Evolutionary conservation across 2,113 vertebrate species (phyloP).

Genomic region (Clarias batrachus): DNA sequence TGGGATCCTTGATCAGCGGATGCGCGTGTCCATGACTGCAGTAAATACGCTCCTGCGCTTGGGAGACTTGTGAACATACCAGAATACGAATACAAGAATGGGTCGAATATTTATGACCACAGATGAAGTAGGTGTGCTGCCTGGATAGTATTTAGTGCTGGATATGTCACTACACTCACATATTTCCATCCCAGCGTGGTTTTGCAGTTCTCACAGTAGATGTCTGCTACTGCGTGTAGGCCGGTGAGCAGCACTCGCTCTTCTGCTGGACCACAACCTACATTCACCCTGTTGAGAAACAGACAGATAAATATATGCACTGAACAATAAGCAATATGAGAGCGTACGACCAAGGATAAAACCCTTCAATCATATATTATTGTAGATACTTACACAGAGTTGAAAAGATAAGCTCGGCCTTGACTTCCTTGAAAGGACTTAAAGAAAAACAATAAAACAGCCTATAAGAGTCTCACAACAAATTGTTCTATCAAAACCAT

Average conservation of each 20-base stretch:
- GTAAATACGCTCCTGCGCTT: neutral
- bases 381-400: constrained; percentile 85
- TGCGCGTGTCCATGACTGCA: neutral
- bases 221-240: constrained; percentile 95
- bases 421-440: constrained; percentile 96
- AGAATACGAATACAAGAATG: neutral
- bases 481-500: neutral
- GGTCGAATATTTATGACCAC: neutral
- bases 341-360: neutral
- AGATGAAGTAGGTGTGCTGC: neutral
- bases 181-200: constrained; percentile 99
- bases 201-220: constrained; percentile 99
- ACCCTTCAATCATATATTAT: neutral
- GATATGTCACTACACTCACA: constrained; percentile 72
- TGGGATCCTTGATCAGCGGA: constrained; percentile 9
- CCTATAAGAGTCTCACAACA: constrained; percentile 21
- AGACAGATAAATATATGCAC: constrained; percentile 4
- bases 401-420: constrained; percentile 92
- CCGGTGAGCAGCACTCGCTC: constrained; percentile 94
- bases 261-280: constrained; percentile 96
- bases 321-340: neutral
- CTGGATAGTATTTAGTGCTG: neutral
- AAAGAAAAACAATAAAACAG: constrained; percentile 34
- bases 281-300: constrained; percentile 82
- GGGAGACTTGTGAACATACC: neutral